Evolutionary conservation across 2,113 vertebrate genomes (phyloP), one percentile per base, ranked within the genome.

Genomic region (Marmota monax): DNA sequence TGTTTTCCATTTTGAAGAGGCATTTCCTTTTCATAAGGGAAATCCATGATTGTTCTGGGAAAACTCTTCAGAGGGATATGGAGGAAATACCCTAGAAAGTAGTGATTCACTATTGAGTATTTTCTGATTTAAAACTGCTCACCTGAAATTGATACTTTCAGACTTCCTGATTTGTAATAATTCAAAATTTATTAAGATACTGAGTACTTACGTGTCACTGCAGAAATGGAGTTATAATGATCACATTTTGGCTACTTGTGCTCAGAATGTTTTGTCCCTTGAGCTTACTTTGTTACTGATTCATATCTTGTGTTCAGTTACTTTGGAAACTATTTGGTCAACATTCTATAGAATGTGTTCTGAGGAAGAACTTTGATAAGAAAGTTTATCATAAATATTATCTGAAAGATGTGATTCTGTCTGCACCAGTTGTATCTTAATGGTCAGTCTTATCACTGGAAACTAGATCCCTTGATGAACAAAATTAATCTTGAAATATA

Each of bases 71-170:
- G 69, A 90, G 67, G 58, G 37, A n/a, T 61, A 4, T 34, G 45
- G 85, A 90, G 29, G 76, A 85, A 69, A 48, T 23, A 58, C 32
- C 67, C 20, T 85, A 16, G 29, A 87, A 78, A 92, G 61, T 85
- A 84, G 79, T 61, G n/a, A 63, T 80, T 77, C 90, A 25, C 67
- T 82, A 27, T 27, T 67, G 58, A 93, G 7, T 89, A 37, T 86
- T 96, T 95, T 94, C 74, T 96, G 76, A 96, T 56, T 91, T 93
- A 78, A 95, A 99, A 98, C 98, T 99, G 99, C 99, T 99, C 98
- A 98, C 98, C 98, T 99, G 98, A 98, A 98, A 98, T 96, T 92
- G 94, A 91, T 96, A 76, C 98, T 98, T 84, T 96, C 90, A 94
- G 84, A 96, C 29, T 88, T 96, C 73, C 80, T 90, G 53, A 88